Evolutionary conservation across 2,797 vertebrate species (phyloP).

Genomic region (Clangula hyemalis): DNA sequence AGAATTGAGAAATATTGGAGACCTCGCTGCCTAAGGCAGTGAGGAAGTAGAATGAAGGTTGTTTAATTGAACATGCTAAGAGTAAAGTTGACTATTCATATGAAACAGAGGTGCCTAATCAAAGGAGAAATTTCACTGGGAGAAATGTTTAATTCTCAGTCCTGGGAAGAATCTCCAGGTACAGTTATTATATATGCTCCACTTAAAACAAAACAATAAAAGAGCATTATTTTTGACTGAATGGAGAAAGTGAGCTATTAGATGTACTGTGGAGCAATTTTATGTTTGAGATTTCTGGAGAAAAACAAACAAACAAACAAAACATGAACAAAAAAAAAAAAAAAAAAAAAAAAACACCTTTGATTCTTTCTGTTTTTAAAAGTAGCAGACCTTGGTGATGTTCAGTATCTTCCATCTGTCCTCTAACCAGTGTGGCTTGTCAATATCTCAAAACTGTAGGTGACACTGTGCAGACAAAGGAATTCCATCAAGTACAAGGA

Average conservation of each 20-base stretch:
- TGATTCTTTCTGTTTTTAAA: not conserved
- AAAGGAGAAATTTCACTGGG: not conserved
- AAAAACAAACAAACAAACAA: not conserved
- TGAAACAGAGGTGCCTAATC: slow-evolving; percentile 16
- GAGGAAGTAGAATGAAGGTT: slow-evolving; percentile 6
- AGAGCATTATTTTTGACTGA: not conserved
- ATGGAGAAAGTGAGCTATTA: not conserved
- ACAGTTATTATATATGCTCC: not conserved
- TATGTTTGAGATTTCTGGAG: not conserved
- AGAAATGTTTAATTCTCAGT: not conserved
- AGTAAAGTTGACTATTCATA: not conserved
- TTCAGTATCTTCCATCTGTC: not conserved
- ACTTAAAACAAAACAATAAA: too few relatives aligned
- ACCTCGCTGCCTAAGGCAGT: not conserved
- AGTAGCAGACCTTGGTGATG: not conserved
- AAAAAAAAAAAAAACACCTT: accelerated
- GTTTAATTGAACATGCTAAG: slow-evolving; percentile 51
- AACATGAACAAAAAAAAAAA: too few relatives aligned
- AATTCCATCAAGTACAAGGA: not conserved
- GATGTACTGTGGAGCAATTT: not conserved
- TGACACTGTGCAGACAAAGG: not conserved
- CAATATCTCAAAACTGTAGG: not conserved
- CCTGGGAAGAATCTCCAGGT: not conserved
- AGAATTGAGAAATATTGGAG: slow-evolving; percentile 23
- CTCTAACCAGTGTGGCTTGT: not conserved